phyloP scores from a whole-genome alignment of 2,888 invertebrate species.

The Hybos culiciformis region DNA sequence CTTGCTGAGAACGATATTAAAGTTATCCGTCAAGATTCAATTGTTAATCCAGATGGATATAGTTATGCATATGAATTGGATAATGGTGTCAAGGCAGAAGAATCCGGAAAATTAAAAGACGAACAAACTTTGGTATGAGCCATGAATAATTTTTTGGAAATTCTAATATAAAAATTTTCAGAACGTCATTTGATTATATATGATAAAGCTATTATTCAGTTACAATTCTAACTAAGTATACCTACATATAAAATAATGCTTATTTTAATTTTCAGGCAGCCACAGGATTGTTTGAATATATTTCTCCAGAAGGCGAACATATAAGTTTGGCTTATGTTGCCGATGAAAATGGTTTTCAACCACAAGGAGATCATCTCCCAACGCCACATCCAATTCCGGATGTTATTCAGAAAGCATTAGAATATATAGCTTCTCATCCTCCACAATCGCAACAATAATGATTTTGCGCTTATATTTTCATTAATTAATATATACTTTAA shows the following conservation, averaged over 20 bases:
- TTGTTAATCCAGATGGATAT: constrained; percentile 24
- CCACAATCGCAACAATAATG: constrained; percentile 22
- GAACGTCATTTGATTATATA: too few relatives aligned
- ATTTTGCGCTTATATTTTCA: too few relatives aligned
- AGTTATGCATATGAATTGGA: constrained; percentile 20
- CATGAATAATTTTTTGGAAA: not conserved
- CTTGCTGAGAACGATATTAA: constrained; percentile 20
- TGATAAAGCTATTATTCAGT: too few relatives aligned
- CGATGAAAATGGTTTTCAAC: constrained; percentile 57
- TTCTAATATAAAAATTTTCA: not conserved
- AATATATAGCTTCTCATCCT: constrained; percentile 50
- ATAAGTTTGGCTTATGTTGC: constrained; percentile 50
- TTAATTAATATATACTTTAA: too few relatives aligned
- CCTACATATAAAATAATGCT: not conserved
- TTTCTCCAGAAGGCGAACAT: constrained; percentile 45
- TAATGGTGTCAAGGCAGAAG: constrained; percentile 19
- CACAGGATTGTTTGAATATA: constrained; percentile 48
- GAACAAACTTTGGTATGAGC: constrained; percentile 15
- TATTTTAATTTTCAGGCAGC: constrained; percentile 34
- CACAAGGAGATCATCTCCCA: constrained; percentile 36
- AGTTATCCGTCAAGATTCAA: constrained; percentile 19
- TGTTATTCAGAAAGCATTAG: constrained; percentile 51
- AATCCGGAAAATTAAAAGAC: constrained; percentile 18
- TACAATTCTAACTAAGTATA: too few relatives aligned
- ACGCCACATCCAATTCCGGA: constrained; percentile 54